Base-by-base conservation (phyloP, 2,888 invertebrate species). In the Halictus ligatus region DNA sequence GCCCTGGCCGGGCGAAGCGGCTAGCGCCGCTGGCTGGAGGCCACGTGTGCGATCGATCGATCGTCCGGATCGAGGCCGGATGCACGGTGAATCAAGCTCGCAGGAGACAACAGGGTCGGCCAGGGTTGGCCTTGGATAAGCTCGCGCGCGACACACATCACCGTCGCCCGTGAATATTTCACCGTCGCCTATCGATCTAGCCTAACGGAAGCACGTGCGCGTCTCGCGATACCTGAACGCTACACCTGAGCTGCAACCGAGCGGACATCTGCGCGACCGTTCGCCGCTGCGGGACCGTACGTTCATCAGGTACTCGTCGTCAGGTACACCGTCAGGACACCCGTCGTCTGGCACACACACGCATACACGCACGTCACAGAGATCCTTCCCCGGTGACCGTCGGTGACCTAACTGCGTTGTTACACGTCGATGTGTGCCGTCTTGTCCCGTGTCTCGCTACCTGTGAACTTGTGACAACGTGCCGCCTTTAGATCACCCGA, bases 81-180 rank as follows among this genome's bases (percentile, higher is more conserved):
- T 35, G 35, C 69, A 1, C 21, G 10, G 21, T 10, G 69, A 40
- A 69, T 21, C 67, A 29, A 29, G 35, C 67, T 67, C 35, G 35
- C 67, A 18, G 67, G 8, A 67, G 67, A 67, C 67, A 67, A 35
- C 67, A 18, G 35, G 10, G 67, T 67, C 79, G 80, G 67, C 10
- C 67, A 35, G 67, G 67, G 67, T 29, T 35, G 77, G 75, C 90
- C 90, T 90, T 91, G 91, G 82, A 67, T 29, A 54, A 64, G 81
- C 12, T 50, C 43, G n/a, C 29, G n/a, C 29, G n/a, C 84, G 82
- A 50, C 77, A 86, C 82, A 84, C 87, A 78, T 73, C 87, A 78
- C 67, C 67, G 35, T 21, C 64, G 46, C 58, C 74, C 69, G 85
- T 90, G 91, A 90, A 90, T 90, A 90, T 90, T 90, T 90, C 91